Conservation (phyloP, 2,888 invertebrate genomes). For the Lasioglossum figueresi region DNA sequence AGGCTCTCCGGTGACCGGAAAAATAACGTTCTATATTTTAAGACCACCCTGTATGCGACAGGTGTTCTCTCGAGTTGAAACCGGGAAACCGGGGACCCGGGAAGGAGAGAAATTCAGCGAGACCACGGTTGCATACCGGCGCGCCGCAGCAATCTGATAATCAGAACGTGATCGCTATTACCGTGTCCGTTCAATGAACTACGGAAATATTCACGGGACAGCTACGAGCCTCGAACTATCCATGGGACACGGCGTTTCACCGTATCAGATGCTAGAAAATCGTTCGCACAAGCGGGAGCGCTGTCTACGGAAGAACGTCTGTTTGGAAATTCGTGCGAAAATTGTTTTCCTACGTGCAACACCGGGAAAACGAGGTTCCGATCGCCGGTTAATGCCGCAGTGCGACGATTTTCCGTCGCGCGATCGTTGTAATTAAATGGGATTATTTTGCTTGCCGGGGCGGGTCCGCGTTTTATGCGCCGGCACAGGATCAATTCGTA, state of each 20-base stretch:
- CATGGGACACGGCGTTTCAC: not conserved
- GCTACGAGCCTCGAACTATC: not conserved
- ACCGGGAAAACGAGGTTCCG: not conserved
- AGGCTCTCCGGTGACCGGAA: not conserved
- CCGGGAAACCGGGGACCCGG: constrained; percentile 1
- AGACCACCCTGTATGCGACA: not conserved
- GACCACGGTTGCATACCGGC: constrained; percentile 41
- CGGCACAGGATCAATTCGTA: constrained; percentile 30
- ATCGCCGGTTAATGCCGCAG: constrained; percentile 10
- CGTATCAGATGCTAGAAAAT: not conserved
- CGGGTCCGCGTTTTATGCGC: constrained; percentile 4
- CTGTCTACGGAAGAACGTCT: not conserved
- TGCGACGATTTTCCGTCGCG: constrained; percentile 6
- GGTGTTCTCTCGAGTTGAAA: not conserved
- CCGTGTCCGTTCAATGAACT: constrained; percentile 9
- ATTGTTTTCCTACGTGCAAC: constrained; percentile 13
- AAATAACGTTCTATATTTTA: not conserved
- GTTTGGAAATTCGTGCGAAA: not conserved
- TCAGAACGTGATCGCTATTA: constrained; percentile 29
- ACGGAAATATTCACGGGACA: constrained; percentile 3
- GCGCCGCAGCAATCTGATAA: constrained; percentile 43
- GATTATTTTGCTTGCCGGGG: constrained; percentile 21
- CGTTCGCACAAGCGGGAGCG: not conserved
- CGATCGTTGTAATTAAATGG: constrained; percentile 10
- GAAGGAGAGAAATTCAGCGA: constrained; percentile 40